Conservation (phyloP, 2,113 vertebrate genomes). For the Cepphus grylle region DNA sequence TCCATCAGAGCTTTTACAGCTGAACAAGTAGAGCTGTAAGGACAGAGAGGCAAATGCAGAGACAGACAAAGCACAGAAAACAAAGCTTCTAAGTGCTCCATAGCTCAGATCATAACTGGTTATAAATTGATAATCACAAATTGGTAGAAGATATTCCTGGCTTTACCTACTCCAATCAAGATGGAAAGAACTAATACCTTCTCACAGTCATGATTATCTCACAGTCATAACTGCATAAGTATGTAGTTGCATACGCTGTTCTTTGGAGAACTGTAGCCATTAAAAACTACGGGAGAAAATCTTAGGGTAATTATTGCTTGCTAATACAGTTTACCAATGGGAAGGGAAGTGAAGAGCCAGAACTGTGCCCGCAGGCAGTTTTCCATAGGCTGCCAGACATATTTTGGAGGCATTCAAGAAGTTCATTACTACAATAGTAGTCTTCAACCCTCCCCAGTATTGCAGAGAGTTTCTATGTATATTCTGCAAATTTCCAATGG, state of each 20-base stretch:
- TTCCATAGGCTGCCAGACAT: not conserved
- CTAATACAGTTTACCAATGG: not conserved
- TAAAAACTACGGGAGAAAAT: not conserved
- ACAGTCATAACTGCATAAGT: not conserved
- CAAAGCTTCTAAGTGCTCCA: not conserved
- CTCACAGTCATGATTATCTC: not conserved
- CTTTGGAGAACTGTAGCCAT: not conserved
- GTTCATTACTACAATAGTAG: not conserved
- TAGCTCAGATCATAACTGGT: not conserved
- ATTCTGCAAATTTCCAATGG: not conserved
- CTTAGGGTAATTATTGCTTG: not conserved
- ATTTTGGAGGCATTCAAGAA: not conserved
- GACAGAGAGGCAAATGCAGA: not conserved
- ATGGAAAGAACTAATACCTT: not conserved
- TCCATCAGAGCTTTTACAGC: not conserved
- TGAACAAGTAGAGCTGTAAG: not conserved
- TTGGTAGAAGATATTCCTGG: not conserved
- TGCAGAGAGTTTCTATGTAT: not conserved
- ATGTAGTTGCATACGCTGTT: rapidly evolving
- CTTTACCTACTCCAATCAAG: not conserved
- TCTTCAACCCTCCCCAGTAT: not conserved
- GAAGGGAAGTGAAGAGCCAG: not conserved
- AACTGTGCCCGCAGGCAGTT: not conserved
- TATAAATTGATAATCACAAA: not conserved
- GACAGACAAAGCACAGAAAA: not conserved